These are phyloP conservation scores for Thereuonema tuberculata DNA, from an alignment of 1,140 invertebrate genomes.

Conservation along the genomic window DNA sequence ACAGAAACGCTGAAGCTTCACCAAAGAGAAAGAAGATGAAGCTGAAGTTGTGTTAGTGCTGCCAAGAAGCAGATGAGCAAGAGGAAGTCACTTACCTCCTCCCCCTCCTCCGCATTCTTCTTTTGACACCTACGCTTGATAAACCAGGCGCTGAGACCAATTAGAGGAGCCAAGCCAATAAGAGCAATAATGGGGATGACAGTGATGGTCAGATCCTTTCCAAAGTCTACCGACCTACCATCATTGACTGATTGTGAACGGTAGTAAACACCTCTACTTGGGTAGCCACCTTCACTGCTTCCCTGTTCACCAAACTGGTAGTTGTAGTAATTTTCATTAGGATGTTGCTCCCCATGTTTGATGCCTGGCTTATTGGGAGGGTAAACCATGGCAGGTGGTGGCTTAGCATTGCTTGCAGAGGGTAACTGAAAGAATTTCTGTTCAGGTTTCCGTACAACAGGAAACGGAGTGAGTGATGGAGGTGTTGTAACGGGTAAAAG, in stretches of 20 bases:
- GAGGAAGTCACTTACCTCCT: not conserved
- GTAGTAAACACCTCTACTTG: too few species aligned
- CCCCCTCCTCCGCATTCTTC: constrained; percentile 19
- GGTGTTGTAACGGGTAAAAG: constrained; percentile 8
- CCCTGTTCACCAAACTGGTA: too few species aligned
- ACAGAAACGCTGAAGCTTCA: too few species aligned
- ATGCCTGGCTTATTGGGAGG: not conserved
- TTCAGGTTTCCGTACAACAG: constrained; percentile 14
- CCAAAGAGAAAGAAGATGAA: too few species aligned
- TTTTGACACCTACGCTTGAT: constrained; percentile 18
- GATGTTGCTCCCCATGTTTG: not conserved
- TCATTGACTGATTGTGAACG: constrained; percentile 6
- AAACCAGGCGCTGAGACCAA: constrained; percentile 20
- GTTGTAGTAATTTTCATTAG: too few species aligned
- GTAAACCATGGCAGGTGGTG: not conserved
- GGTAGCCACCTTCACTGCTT: too few species aligned
- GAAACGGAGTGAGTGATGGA: constrained; percentile 13
- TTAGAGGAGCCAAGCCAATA: constrained; percentile 21
- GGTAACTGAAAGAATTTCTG: too few species aligned
- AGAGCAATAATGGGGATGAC: constrained; percentile 23
- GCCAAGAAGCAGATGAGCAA: too few species aligned
- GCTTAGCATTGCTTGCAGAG: too few species aligned
- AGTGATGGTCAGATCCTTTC: constrained; percentile 17
- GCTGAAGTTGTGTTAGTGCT: too few species aligned
- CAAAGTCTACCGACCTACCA: not conserved